Evolutionary conservation across 2,113 vertebrate species (phyloP).

Genomic region (Aegotheles bennettii): DNA sequence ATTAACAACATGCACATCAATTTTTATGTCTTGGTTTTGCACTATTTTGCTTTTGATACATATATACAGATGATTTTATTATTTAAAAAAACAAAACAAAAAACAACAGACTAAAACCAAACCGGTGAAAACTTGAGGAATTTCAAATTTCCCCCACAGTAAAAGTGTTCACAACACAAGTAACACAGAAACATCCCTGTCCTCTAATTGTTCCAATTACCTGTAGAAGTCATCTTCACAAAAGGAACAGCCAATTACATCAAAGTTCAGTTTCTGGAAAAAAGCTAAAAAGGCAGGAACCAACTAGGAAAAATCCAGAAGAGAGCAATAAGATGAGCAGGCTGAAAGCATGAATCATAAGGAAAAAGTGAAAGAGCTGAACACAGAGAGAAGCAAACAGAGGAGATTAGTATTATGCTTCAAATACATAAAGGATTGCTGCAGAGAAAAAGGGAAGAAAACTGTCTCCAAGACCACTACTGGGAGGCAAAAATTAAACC

Average conservation of each 20-base stretch:
- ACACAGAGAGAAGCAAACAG: background rate
- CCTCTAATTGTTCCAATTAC: background rate
- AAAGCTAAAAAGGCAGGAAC: background rate
- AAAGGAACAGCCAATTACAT: background rate
- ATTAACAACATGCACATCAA: background rate
- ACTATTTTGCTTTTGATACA: fast-evolving
- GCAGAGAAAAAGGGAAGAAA: background rate
- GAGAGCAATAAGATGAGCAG: background rate
- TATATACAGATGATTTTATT: background rate
- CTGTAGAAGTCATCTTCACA: background rate
- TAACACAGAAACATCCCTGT: background rate
- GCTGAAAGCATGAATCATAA: background rate
- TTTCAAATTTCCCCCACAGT: background rate
- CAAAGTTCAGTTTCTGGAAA: background rate
- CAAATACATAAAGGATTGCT: background rate
- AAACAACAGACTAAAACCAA: background rate
- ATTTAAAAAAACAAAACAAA: background rate
- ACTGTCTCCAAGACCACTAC: background rate
- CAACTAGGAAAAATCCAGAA: background rate
- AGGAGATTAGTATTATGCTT: background rate
- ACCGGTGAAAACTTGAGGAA: background rate
- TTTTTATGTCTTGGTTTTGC: background rate
- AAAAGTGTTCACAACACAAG: background rate
- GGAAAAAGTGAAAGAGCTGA: background rate
- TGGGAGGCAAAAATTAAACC: background rate